Evolutionary conservation across 35 echinoderm and acorn worm genomes (phyloP).

Genomic region (Patiria miniata): DNA sequence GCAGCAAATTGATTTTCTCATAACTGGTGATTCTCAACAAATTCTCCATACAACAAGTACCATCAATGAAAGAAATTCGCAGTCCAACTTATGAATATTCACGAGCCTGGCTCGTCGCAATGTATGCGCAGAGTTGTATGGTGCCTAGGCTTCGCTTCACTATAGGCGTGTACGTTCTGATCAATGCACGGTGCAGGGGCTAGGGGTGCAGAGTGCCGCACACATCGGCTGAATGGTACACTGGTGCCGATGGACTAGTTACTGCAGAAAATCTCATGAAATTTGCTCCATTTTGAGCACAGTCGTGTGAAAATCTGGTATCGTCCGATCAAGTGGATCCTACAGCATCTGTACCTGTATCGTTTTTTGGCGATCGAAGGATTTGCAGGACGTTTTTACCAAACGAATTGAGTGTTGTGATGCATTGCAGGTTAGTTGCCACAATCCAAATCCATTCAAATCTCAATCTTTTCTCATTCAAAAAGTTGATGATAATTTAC

Average conservation of each 20-base stretch:
- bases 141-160: constrained; percentile 1
- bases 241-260: background rate
- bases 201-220: background rate
- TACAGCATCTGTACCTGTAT: background rate
- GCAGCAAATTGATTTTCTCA: too few species aligned
- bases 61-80: too few species aligned
- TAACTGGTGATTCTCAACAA: too few species aligned
- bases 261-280: background rate
- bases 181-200: too few species aligned
- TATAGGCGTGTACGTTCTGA: background rate
- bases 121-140: background rate
- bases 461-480: background rate
- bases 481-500: background rate
- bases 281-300: background rate
- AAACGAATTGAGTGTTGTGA: background rate
- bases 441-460: background rate
- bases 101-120: too few species aligned
- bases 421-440: background rate
- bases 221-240: background rate
- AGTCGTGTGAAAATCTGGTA: background rate
- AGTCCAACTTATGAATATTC: too few species aligned
- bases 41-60: too few species aligned
- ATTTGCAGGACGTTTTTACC: background rate
- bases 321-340: background rate
- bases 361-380: background rate